Evolutionary conservation across 1,140 invertebrate species (phyloP), one percentile per base, ranked within the genome.

Genomic region (Chymomyza costata): DNA sequence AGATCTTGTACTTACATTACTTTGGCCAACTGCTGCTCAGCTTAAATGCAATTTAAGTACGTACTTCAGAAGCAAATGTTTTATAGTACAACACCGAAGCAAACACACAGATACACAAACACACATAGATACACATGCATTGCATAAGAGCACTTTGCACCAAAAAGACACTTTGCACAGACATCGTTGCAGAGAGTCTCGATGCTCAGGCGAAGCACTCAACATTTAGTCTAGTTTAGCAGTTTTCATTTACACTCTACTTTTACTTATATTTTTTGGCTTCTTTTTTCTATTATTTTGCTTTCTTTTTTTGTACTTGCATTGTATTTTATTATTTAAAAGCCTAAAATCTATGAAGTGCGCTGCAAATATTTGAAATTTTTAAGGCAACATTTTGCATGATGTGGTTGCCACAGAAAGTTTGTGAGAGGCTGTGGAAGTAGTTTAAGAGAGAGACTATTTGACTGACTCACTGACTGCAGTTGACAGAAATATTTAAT

Each of bases 401-500:
- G 2, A 38, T 14, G 14, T 38, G 10, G 14, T n/a, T n/a, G 31
- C 13, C 7, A 28, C 7, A 34, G 31, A 38, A 5, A 16, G 10
- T 6, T 38, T 38, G 11, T 10, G 13, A 6, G n/a, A n/a, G n/a
- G 21, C 21, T 25, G 35, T 16, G 14, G 35, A 2, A 38, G 14
- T 14, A 38, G 5, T 16, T 10, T 10, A 6, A 34, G n/a, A 11
- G 13, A 34, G 10, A 28, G 25, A 3, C 8, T 34, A 13, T 34
- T n/a, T 50, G 55, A 61, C 66, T 57, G 63, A 70, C 71, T 78
- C 69, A 63, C 49, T 70, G 71, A 62, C 71, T 78, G 71, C 73
- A 78, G 60, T 80, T 78, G 71, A 78, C 73, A 78, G 70, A 73
- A 71, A 78, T 78, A 78, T 78, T 78, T 78, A 78, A 78, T 78